Conservation (phyloP, 2,113 vertebrate genomes). For the Myrmecobius fasciatus region DNA sequence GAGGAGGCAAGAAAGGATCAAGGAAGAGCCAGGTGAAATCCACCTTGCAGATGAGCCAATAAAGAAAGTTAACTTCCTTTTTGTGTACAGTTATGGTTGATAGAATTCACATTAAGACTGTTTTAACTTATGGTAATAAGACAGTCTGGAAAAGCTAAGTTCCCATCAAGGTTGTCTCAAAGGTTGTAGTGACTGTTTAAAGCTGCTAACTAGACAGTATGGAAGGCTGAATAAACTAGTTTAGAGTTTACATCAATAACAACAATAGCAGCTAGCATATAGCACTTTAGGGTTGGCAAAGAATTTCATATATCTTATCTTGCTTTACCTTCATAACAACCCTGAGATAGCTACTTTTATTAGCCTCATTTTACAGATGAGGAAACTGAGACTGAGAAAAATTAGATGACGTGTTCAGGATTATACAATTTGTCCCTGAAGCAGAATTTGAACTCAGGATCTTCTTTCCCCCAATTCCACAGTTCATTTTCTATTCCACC, state of each 20-base stretch:
- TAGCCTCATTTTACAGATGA: neutral
- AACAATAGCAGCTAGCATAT: neutral
- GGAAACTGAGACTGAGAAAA: neutral
- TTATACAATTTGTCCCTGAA: neutral
- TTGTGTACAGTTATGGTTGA: too few relatives aligned
- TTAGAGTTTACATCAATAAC: neutral
- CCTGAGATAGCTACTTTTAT: neutral
- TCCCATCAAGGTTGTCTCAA: too few relatives aligned
- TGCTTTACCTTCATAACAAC: neutral
- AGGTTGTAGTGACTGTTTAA: too few relatives aligned
- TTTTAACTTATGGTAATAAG: too few relatives aligned
- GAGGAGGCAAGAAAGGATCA: too few relatives aligned
- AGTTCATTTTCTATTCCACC: neutral
- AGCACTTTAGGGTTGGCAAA: neutral
- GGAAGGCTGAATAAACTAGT: too few relatives aligned
- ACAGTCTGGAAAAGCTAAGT: too few relatives aligned
- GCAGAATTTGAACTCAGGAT: neutral
- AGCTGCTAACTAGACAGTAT: too few relatives aligned
- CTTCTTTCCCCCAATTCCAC: neutral
- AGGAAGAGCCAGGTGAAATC: too few relatives aligned
- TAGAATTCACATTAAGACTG: too few relatives aligned
- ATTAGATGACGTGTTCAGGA: neutral
- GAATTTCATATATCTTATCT: neutral
- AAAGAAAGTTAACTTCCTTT: too few relatives aligned
- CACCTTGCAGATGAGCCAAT: too few relatives aligned